phyloP scores from a whole-genome alignment of 2,113 vertebrate genomes.

The Calidris pugnax region DNA sequence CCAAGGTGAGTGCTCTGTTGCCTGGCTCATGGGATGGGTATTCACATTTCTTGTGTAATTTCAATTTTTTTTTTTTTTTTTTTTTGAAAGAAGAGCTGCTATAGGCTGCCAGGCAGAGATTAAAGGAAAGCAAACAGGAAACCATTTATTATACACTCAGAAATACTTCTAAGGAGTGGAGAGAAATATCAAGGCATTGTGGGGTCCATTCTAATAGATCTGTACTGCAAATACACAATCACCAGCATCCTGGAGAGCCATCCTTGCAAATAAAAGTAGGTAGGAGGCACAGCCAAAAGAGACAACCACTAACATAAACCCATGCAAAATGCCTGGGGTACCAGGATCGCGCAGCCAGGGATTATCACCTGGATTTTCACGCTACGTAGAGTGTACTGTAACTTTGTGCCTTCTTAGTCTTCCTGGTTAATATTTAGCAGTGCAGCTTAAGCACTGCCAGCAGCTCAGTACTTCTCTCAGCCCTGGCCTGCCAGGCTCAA shows the following conservation, averaged over 20 bases:
- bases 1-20: neutral
- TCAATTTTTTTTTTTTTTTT: neutral
- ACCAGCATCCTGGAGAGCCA: neutral
- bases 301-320: neutral
- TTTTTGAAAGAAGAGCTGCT: neutral
- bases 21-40: fast-evolving
- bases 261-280: neutral
- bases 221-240: neutral
- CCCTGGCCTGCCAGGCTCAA: neutral
- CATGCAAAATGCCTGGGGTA: neutral
- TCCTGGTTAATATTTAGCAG: neutral
- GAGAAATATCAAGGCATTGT: neutral
- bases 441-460: neutral
- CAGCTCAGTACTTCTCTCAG: neutral
- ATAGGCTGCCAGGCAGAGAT: neutral
- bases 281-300: neutral
- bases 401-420: neutral
- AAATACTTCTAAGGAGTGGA: neutral
- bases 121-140: neutral
- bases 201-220: neutral
- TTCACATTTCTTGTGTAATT: neutral
- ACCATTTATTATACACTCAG: neutral
- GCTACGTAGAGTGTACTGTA: neutral
- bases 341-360: fast-evolving
- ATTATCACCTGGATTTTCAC: neutral